A percentile compares a stretch with the other conserved stretches of the same genome.
Conservation (phyloP, 2,888 invertebrate genomes). For the Campopleginae sp. region DNA sequence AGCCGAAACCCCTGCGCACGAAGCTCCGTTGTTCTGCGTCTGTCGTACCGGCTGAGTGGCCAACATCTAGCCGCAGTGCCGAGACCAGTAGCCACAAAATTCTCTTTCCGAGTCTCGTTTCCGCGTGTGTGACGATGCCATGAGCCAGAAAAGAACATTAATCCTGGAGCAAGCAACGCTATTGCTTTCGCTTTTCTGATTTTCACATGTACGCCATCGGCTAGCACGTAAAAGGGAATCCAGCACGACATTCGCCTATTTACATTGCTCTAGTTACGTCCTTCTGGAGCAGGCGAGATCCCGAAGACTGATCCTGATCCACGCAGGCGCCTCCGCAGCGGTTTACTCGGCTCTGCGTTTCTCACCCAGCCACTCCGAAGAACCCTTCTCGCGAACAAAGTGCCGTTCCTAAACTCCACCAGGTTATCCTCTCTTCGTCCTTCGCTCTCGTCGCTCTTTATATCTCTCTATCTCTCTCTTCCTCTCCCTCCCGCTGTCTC, state of each 20-base stretch:
- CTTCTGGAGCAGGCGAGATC: neutral
- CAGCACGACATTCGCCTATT: neutral
- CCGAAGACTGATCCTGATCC: neutral
- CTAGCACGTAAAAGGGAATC: neutral
- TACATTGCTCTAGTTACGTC: neutral
- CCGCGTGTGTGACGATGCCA: neutral
- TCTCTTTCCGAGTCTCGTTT: slow-evolving; percentile 4
- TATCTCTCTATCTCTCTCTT: no score
- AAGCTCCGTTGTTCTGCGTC: slow-evolving; percentile 55
- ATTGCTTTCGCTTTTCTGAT: slow-evolving; percentile 9
- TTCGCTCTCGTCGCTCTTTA: neutral
- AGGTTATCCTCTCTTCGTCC: slow-evolving; percentile 3
- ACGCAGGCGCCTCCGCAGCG: slow-evolving; percentile 22
- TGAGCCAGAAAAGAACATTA: neutral
- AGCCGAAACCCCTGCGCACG: slow-evolving; percentile 76
- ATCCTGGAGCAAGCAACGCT: neutral
- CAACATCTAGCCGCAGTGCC: neutral
- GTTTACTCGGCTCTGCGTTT: slow-evolving; percentile 18
- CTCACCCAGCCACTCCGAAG: slow-evolving; percentile 17
- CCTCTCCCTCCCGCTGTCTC: neutral
- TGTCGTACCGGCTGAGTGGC: slow-evolving; percentile 62
- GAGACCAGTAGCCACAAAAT: slow-evolving; percentile 31
- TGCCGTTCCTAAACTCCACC: slow-evolving; percentile 15
- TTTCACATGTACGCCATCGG: neutral
- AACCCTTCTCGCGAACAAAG: slow-evolving; percentile 35